Base-by-base conservation (phyloP, 2,113 vertebrate genomes). In the Bubo bubo region DNA sequence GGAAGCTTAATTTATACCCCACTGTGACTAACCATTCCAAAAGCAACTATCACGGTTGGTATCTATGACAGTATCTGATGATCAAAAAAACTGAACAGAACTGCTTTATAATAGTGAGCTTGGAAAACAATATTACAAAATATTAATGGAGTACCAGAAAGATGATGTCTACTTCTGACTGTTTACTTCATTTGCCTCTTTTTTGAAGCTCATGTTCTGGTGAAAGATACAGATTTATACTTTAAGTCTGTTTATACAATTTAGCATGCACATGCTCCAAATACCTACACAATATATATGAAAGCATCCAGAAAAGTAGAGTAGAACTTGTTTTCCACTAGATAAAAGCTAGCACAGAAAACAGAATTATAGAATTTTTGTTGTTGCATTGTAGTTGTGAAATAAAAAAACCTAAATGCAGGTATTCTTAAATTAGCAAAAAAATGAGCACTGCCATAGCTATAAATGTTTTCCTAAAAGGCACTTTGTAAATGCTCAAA, bases 261-360 rank as follows among this genome's bases (percentile, higher is more conserved):
- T 97, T 76, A 91, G 86, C 91, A 83, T 93, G 95, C 75, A 79
- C 12, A 28, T 83, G 67, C 79, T 92, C 35, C 79, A 93, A 60
- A 64, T 92, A 49, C 8, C 70, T 90, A 58, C 27, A 22, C 72
- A 82, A 82, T 76, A 56, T 58, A 53, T 75, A 83, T 58, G 50
- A 45, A 79, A 88, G 41, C 66, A 72, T 94, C 76, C 86, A 77
- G 86, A 88, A 77, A 88, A 90, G 82, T 93, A 95, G 79, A 88
- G 41, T 86, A 96, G 91, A 84, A 50, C 41, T 89, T 84, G n/a
- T 91, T 92, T 95, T 86, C 68, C 80, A 84, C 72, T 95, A 96
- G 82, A 14, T 87, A 77, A 83, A 93, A 53, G 56, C 74, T 90
- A 93, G 74, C 93, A 77, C 74, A 73, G 58, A 76, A 74, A 67